Evolutionary conservation across 1,140 invertebrate species (phyloP).

Genomic region (Zophobas atratus): DNA sequence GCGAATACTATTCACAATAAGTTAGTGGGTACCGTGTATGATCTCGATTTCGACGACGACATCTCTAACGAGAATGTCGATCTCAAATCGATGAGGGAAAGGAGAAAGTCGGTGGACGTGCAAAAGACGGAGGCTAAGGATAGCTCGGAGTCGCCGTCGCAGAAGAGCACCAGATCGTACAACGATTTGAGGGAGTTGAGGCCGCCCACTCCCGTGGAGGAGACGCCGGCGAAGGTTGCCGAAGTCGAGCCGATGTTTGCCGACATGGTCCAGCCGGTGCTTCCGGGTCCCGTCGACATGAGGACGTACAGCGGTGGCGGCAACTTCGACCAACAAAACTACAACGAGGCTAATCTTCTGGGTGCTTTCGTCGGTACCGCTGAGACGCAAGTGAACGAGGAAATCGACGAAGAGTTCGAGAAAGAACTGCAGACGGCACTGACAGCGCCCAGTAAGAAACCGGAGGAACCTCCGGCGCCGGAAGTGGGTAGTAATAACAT

Average conservation of each 20-base stretch:
- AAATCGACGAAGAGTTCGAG: constrained; percentile 85
- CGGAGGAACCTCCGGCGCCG: constrained; percentile 68
- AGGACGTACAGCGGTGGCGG: constrained; percentile 79
- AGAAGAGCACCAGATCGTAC: constrained; percentile 62
- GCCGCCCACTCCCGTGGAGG: constrained; percentile 65
- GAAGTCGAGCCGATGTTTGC: constrained; percentile 66
- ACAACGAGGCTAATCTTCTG: constrained; percentile 75
- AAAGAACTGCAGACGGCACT: constrained; percentile 80
- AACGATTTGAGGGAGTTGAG: constrained; percentile 66
- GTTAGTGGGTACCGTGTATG: constrained; percentile 89
- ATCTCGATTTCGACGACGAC: constrained; percentile 89
- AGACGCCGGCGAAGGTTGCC: constrained; percentile 37
- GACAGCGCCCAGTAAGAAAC: constrained; percentile 72
- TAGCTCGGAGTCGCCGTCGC: constrained; percentile 54
- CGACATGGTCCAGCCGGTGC: constrained; percentile 77
- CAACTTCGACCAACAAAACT: constrained; percentile 70
- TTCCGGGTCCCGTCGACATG: constrained; percentile 91
- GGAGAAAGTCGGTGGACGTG: constrained; percentile 82
- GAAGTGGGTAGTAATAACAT: constrained; percentile 69
- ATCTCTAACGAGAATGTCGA: constrained; percentile 83
- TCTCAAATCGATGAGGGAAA: constrained; percentile 84
- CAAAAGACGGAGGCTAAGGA: constrained; percentile 72
- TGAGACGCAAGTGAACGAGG: constrained; percentile 77
- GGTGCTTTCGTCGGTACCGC: constrained; percentile 77
- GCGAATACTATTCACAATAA: constrained; percentile 80